A percentile compares a stretch with the other conserved stretches of the same genome.
Conservation (phyloP, 2,888 invertebrate species). For the Pimpla rufipes region DNA sequence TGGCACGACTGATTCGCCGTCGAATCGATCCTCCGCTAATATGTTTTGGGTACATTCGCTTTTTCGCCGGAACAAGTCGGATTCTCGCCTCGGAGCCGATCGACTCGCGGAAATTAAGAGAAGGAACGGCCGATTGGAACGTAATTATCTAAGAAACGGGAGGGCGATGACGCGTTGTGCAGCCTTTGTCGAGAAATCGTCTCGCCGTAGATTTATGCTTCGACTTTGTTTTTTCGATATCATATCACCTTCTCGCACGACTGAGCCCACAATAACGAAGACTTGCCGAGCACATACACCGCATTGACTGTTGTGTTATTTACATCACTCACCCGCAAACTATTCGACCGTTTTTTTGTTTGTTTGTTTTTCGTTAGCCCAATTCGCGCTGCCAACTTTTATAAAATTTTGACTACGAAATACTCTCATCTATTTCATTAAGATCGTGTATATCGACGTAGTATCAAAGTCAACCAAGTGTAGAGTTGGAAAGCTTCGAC, state of each 20-base stretch:
- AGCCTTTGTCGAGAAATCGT: slow-evolving; percentile 25
- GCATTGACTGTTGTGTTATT: slow-evolving; percentile 49
- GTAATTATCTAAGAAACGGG: slow-evolving; percentile 28
- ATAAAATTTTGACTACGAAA: slow-evolving; percentile 46
- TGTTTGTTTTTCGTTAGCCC: neutral
- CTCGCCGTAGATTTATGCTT: slow-evolving; percentile 15
- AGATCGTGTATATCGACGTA: slow-evolving; percentile 66
- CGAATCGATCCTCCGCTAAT: slow-evolving; percentile 14
- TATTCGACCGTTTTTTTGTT: neutral
- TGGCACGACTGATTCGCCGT: slow-evolving; percentile 64
- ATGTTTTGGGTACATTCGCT: slow-evolving; percentile 46
- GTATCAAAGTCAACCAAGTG: slow-evolving; percentile 74
- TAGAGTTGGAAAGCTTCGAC: slow-evolving; percentile 68
- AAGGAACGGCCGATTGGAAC: slow-evolving; percentile 18
- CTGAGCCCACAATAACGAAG: slow-evolving; percentile 7
- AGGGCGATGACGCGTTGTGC: slow-evolving; percentile 40
- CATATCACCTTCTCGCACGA: slow-evolving; percentile 22
- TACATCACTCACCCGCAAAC: slow-evolving; percentile 26
- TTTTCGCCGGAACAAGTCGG: slow-evolving; percentile 75
- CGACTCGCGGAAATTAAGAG: slow-evolving; percentile 11
- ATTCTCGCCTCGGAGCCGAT: slow-evolving; percentile 15
- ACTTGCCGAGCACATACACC: slow-evolving; percentile 31
- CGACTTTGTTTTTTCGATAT: neutral
- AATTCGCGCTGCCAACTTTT: slow-evolving; percentile 39
- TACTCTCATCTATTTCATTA: slow-evolving; percentile 21